Percentiles rank a stretch among this genome's conserved stretches.
phyloP scores from a whole-genome alignment of 2,888 invertebrate species.

The Siphonodentalium dalli region DNA sequence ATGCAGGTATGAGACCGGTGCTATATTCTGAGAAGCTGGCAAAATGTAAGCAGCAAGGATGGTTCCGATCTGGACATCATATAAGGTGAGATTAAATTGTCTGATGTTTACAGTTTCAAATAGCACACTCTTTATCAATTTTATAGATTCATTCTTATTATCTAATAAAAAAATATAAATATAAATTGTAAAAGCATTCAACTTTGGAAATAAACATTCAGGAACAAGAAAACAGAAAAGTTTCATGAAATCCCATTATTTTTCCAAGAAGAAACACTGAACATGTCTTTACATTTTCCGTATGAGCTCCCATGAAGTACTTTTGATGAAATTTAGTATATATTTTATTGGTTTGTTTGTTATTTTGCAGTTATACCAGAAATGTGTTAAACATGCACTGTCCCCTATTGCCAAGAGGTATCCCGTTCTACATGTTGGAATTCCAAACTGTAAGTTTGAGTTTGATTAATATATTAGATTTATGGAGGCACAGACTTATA shows the following conservation, averaged over 20 bases:
- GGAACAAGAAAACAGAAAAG: not conserved
- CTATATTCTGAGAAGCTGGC: constrained; percentile 61
- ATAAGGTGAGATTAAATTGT: constrained; percentile 44
- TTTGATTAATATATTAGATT: too few relatives aligned
- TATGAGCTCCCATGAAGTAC: too few relatives aligned
- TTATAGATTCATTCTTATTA: too few relatives aligned
- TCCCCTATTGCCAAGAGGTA: constrained; percentile 55
- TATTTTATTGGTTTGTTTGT: not conserved
- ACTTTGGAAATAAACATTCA: not conserved
- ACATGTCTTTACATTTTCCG: too few relatives aligned
- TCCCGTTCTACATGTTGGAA: constrained; percentile 59
- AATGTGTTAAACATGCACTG: constrained; percentile 56
- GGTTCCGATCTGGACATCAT: constrained; percentile 61
- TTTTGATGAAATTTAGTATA: not conserved
- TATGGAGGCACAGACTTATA: too few relatives aligned
- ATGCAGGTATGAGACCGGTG: constrained; percentile 61
- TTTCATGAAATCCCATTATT: not conserved
- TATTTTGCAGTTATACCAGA: constrained; percentile 49
- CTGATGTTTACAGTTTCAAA: not conserved
- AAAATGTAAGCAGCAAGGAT: constrained; percentile 49
- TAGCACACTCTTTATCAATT: too few relatives aligned
- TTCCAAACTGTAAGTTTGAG: constrained; percentile 60
- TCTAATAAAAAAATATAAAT: too few relatives aligned
- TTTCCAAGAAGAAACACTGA: too few relatives aligned
- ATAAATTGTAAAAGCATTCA: too few relatives aligned